Evolutionary conservation across 92 coral and sea anemone genomes (phyloP).

Genomic region (Montipora capitata): DNA sequence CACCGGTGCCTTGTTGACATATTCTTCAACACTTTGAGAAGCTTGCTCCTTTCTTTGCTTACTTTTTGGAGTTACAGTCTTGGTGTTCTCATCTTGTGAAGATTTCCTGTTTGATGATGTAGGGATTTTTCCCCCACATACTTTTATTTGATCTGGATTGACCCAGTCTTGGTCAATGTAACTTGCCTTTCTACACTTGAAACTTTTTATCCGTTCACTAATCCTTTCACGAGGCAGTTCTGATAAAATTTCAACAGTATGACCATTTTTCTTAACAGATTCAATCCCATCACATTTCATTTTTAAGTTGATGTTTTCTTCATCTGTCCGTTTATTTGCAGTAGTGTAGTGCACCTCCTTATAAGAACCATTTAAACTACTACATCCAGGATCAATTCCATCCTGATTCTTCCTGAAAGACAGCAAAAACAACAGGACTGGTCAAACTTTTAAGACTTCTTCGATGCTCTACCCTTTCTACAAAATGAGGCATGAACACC

Average conservation of each 20-base stretch:
- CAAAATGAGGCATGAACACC: too few species aligned
- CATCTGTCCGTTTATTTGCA: background rate
- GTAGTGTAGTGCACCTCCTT: background rate
- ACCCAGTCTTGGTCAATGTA: conserved; percentile 34
- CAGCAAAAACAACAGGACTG: background rate
- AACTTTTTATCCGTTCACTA: conserved; percentile 35
- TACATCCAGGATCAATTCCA: background rate
- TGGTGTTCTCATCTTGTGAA: conserved; percentile 13
- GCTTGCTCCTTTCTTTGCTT: conserved; percentile 25
- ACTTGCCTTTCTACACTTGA: conserved; percentile 25
- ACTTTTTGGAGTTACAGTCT: conserved; percentile 20
- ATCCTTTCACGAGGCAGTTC: conserved; percentile 29
- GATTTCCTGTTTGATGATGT: conserved; percentile 9
- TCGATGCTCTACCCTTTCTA: background rate
- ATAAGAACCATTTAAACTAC: background rate
- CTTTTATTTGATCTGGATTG: conserved; percentile 37
- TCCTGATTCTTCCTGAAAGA: conserved; percentile 8
- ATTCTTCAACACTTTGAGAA: conserved; percentile 47
- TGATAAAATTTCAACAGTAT: background rate
- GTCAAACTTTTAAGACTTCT: background rate
- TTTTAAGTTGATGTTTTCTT: background rate
- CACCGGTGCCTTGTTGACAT: conserved; percentile 36
- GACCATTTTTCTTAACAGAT: background rate
- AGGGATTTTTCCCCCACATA: conserved; percentile 14
- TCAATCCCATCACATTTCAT: background rate